Base-by-base conservation (phyloP, 2,113 vertebrate genomes). In the Puntigrus tetrazona region DNA sequence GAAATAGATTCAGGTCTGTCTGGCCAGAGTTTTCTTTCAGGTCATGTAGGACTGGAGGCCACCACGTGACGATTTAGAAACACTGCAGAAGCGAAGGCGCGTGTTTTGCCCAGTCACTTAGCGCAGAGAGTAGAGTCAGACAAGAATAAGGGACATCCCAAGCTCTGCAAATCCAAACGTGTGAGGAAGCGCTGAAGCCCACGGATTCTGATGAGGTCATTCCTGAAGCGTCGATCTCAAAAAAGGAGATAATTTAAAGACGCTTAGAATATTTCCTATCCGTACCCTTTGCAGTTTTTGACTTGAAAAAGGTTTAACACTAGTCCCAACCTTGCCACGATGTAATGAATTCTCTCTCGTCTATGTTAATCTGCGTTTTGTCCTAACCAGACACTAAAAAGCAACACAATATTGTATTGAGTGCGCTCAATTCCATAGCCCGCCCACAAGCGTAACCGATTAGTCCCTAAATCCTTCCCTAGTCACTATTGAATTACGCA, bases 1-100 rank as follows among this genome's bases (percentile, higher is more conserved):
- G 81, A 90, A 90, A 92, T 88, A 91, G 88, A 77, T 86, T n/a
- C n/a, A n/a, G 81, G 69, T 45, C 1, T 63, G 22, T 25, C 6
- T 25, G 43, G 87, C 89, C 91, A 94, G 93, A 93, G n/a, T n/a
- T n/a, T n/a, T n/a, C n/a, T n/a, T n/a, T n/a, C 91, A 92, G 89
- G 86, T 82, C 84, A 43, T 34, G 27, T 84, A 86, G 89, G 88
- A 90, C 86, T 69, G 70, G 84, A 89, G 89, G 88, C n/a, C 87
- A 91, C 90, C 86, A 59, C 75, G 78, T 80, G 57, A 43, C 57
- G 57, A 45, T 72, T 83, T 77, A 52, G 77, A 86, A 76, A 85
- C 88, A 88, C 69, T 43, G 41, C 43, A 76, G 74, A 69, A 73
- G 57, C 50, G 81, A 85, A 69, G 22, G 75, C 61, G 36, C 4